Conservation (phyloP, 1,140 invertebrate genomes). For the Bombus vancouverensis region DNA sequence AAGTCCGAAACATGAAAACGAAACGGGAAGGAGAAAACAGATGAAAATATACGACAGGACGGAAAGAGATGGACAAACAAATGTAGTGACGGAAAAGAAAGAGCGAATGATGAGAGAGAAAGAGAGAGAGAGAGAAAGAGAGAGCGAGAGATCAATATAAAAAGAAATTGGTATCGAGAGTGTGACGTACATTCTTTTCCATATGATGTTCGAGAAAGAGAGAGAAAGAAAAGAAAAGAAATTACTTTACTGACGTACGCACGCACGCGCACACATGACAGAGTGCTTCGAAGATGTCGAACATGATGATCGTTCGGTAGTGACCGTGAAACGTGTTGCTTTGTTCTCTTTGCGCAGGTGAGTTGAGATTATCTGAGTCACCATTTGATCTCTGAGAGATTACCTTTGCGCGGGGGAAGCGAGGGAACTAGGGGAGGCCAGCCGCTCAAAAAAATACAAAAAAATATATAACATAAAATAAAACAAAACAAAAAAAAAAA, state of each 20-base stretch:
- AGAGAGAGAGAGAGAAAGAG: slow-evolving; percentile 14
- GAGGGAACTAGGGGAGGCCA: slow-evolving; percentile 81
- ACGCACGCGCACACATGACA: slow-evolving; percentile 62
- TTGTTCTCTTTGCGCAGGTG: slow-evolving; percentile 82
- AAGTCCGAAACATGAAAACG: background rate
- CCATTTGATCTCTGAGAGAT: slow-evolving; percentile 79
- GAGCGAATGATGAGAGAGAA: slow-evolving; percentile 28
- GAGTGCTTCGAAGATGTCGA: slow-evolving; percentile 79
- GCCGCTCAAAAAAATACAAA: slow-evolving; percentile 72
- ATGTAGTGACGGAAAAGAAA: slow-evolving; percentile 26
- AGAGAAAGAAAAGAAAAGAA: slow-evolving; percentile 39
- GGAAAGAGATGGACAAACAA: slow-evolving; percentile 53
- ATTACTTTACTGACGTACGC: slow-evolving; percentile 29
- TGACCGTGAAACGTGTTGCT: slow-evolving; percentile 75
- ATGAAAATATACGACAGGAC: slow-evolving; percentile 36
- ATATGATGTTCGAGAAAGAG: slow-evolving; percentile 22
- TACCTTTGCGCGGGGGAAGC: slow-evolving; percentile 82
- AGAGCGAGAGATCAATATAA: slow-evolving; percentile 32
- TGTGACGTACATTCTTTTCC: slow-evolving; percentile 63
- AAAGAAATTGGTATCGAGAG: slow-evolving; percentile 39
- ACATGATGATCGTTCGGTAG: slow-evolving; percentile 74
- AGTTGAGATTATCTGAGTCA: slow-evolving; percentile 83
- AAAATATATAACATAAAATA: slow-evolving; percentile 5
- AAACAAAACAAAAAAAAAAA: background rate
- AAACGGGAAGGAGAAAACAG: slow-evolving; percentile 19